phyloP scores from a whole-genome alignment of 2,113 vertebrate species.

The Paramormyrops kingsleyae region DNA sequence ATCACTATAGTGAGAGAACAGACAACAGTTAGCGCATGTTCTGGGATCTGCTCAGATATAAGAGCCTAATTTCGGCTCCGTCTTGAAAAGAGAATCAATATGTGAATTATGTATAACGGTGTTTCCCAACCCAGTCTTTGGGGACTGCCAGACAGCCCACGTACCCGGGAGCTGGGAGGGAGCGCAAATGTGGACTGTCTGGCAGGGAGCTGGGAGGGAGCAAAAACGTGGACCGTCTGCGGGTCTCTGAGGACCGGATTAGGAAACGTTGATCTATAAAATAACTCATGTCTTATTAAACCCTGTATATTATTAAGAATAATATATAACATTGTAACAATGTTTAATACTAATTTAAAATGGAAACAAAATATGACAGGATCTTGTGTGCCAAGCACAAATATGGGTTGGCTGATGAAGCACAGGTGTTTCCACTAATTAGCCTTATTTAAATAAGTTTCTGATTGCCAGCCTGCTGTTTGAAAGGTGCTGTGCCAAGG shows the following conservation, averaged over 20 bases:
- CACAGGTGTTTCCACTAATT: neutral
- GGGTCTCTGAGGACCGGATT: neutral
- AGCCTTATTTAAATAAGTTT: constrained; percentile 1
- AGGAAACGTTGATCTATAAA: neutral
- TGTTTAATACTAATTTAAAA: neutral
- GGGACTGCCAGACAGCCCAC: neutral
- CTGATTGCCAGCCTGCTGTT: neutral
- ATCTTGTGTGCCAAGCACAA: neutral
- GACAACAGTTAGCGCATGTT: neutral
- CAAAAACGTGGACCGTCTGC: neutral
- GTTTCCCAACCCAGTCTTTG: neutral
- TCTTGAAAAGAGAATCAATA: neutral
- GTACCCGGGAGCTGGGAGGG: neutral
- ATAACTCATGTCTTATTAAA: neutral
- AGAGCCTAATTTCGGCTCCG: neutral
- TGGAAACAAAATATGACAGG: neutral
- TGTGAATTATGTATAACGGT: neutral
- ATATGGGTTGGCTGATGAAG: neutral
- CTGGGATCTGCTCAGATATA: neutral
- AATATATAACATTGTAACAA: neutral
- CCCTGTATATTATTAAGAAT: neutral
- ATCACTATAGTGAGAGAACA: neutral
- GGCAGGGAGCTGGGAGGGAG: neutral
- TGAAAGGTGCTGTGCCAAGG: neutral
- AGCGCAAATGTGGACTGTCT: neutral